Evolutionary conservation across 2,888 invertebrate genomes (phyloP).

Genomic region (Phalera bucephala): DNA sequence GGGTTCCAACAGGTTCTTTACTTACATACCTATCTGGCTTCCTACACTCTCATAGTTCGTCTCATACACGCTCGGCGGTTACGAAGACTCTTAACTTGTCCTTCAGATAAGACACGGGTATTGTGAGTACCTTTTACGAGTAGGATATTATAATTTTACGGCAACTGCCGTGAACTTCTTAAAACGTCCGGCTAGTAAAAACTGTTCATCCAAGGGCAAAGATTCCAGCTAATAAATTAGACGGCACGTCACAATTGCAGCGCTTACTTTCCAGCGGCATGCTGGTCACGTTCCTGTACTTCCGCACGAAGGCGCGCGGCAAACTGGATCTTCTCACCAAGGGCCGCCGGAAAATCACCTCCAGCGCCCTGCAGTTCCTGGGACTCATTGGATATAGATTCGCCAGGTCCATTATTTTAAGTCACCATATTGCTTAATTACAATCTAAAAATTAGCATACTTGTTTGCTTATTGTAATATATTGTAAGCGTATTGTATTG

Average conservation of each 20-base stretch:
- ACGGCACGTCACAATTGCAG: too few relatives aligned
- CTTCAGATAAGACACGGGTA: too few relatives aligned
- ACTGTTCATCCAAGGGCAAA: background rate
- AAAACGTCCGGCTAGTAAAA: background rate
- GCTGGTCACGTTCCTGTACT: constrained; percentile 92
- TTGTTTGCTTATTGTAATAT: too few relatives aligned
- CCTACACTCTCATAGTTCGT: too few relatives aligned
- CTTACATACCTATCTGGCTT: too few relatives aligned
- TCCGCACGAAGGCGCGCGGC: constrained; percentile 89
- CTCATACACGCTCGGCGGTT: too few relatives aligned
- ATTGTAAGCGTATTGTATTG: too few relatives aligned
- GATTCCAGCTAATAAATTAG: too few relatives aligned
- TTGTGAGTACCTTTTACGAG: too few relatives aligned
- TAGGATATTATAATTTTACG: too few relatives aligned
- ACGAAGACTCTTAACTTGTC: too few relatives aligned
- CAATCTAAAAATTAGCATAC: background rate
- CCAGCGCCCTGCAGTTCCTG: constrained; percentile 87
- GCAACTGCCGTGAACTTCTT: background rate
- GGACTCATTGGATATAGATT: constrained; percentile 91
- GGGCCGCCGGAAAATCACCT: constrained; percentile 84
- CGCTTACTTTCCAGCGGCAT: constrained; percentile 85
- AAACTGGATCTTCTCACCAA: constrained; percentile 86
- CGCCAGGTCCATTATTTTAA: constrained; percentile 83
- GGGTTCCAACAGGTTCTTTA: too few relatives aligned
- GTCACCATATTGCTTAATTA: background rate